Percentiles rank a stretch among this genome's conserved stretches.
Conservation (phyloP, 2,888 invertebrate species). For the Drosophila hamatofila region DNA sequence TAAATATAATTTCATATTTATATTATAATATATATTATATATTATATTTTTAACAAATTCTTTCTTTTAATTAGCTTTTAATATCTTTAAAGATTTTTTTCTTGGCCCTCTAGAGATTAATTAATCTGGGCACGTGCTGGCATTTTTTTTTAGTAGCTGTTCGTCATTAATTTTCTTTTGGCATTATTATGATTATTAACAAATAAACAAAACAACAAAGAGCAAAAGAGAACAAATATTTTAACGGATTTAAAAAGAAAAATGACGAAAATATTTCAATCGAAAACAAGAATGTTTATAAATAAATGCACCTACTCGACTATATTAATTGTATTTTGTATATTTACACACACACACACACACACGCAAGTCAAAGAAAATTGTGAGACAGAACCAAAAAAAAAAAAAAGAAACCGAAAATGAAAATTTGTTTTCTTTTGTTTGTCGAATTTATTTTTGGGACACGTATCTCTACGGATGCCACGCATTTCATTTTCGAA, state of each 20-base stretch:
- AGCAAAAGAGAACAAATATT: slow-evolving; percentile 19
- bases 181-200: slow-evolving; percentile 57
- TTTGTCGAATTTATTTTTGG: slow-evolving; percentile 74
- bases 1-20: no score
- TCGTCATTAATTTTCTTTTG: slow-evolving; percentile 61
- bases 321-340: slow-evolving; percentile 69
- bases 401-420: slow-evolving; percentile 12
- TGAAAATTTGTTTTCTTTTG: slow-evolving; percentile 29
- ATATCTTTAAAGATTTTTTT: neutral
- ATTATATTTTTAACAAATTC: neutral
- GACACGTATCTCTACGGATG: slow-evolving; percentile 60
- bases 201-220: slow-evolving; percentile 59
- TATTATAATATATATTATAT: no score
- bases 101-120: neutral
- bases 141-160: slow-evolving; percentile 33
- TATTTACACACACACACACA: slow-evolving; percentile 20
- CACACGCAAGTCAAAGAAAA: slow-evolving; percentile 13
- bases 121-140: slow-evolving; percentile 56
- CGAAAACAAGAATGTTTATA: slow-evolving; percentile 72
- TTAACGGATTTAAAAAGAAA: slow-evolving; percentile 47
- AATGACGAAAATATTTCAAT: slow-evolving; percentile 69
- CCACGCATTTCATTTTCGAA: slow-evolving; percentile 67
- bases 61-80: neutral
- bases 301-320: slow-evolving; percentile 60
- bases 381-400: slow-evolving; percentile 13